A percentile compares a stretch with the other conserved stretches of the same genome.
Evolutionary conservation across 2,888 invertebrate genomes (phyloP).

Genomic region (Drosophila niveifrons): DNA sequence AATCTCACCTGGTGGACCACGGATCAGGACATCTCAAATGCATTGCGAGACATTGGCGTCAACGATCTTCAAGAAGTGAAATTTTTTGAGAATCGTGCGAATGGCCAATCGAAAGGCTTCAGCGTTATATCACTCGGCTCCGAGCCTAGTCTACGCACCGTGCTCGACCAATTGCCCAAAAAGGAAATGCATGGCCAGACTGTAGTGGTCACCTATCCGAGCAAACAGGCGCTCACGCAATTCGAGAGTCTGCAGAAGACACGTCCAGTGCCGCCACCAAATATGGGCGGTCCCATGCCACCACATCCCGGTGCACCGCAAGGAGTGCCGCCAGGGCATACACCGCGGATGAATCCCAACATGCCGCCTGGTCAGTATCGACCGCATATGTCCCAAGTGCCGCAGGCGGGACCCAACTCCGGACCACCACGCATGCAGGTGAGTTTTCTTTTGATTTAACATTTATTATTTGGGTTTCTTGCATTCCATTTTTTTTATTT

Average conservation of each 20-base stretch:
- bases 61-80: constrained; percentile 98
- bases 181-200: constrained; percentile 98
- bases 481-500: constrained; percentile 22
- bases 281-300: constrained; percentile 85
- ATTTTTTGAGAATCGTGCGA: constrained; percentile 99
- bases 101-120: constrained; percentile 99
- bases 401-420: constrained; percentile 87
- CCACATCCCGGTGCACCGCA: constrained; percentile 85
- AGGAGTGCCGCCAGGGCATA: constrained; percentile 86
- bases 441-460: constrained; percentile 38
- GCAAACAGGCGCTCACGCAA: constrained; percentile 94
- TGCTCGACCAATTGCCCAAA: constrained; percentile 97
- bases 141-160: constrained; percentile 94
- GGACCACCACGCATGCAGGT: constrained; percentile 88
- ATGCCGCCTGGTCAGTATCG: constrained; percentile 87
- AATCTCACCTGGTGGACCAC: constrained; percentile 99
- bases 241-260: constrained; percentile 97
- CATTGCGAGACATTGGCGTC: constrained; percentile 94
- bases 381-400: constrained; percentile 87
- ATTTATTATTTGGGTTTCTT: neutral
- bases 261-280: constrained; percentile 91
- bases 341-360: constrained; percentile 87
- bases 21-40: constrained; percentile 97
- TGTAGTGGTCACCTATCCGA: constrained; percentile 97
- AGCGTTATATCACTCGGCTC: constrained; percentile 98